Percentiles rank a stretch among this genome's conserved stretches.
phyloP scores from a whole-genome alignment of 2,888 invertebrate species.

The Ochropacha duplaris region DNA sequence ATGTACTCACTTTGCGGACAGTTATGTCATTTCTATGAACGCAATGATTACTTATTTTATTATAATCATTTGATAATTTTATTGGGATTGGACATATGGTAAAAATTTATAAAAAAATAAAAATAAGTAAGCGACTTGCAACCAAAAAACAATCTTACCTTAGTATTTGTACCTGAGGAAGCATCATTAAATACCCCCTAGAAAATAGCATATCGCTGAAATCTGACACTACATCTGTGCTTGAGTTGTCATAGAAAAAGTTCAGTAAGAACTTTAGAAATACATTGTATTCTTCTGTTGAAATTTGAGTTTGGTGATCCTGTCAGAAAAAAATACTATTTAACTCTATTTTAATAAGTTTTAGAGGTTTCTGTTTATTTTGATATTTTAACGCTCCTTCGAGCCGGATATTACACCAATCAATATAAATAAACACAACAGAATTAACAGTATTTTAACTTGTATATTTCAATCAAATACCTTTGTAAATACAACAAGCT shows the following conservation, averaged over 20 bases:
- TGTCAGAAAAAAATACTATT: too few relatives aligned
- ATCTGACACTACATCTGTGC: conserved; percentile 40
- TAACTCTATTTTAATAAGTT: too few relatives aligned
- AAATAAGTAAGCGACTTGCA: too few relatives aligned
- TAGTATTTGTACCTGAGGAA: conserved; percentile 62
- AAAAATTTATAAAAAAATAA: too few relatives aligned
- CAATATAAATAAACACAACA: background rate
- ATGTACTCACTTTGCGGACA: conserved; percentile 65
- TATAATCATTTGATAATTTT: too few relatives aligned
- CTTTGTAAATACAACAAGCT: conserved; percentile 64
- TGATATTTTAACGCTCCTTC: background rate
- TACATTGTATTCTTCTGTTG: conserved; percentile 61
- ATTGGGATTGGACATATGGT: too few relatives aligned
- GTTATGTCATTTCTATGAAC: conserved; percentile 49
- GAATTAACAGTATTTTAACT: background rate
- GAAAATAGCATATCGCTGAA: conserved; percentile 65
- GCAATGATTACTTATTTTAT: background rate
- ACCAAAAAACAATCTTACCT: too few relatives aligned
- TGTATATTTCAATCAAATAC: conserved; percentile 29
- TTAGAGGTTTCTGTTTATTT: background rate
- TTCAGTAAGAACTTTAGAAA: conserved; percentile 62
- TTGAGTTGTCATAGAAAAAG: conserved; percentile 49
- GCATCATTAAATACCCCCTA: conserved; percentile 60
- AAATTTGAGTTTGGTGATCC: conserved; percentile 61
- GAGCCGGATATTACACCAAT: background rate